phyloP scores from a whole-genome alignment of 2,888 invertebrate species.

The Hirtodrosophila alboralis region DNA sequence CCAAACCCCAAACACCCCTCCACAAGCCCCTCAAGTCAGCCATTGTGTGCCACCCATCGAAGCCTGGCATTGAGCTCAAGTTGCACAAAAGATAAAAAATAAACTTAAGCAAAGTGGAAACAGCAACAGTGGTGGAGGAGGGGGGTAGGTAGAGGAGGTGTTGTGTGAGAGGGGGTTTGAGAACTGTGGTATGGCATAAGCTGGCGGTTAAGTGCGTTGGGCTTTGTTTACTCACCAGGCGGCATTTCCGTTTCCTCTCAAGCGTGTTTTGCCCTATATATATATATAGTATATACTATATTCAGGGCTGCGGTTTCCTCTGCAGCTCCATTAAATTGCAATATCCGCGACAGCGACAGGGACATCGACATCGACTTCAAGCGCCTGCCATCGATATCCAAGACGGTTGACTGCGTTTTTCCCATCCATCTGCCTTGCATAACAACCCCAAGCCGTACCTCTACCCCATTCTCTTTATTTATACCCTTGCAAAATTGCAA shows the following conservation, averaged over 20 bases:
- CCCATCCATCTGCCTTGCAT: background rate
- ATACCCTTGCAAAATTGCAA: no score
- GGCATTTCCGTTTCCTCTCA: constrained; percentile 48
- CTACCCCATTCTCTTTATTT: no score
- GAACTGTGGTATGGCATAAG: constrained; percentile 26
- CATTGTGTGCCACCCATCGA: no score
- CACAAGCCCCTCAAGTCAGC: background rate
- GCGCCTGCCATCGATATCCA: constrained; percentile 51
- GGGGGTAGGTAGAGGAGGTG: background rate
- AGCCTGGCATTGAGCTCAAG: constrained; percentile 40
- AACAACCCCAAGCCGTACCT: no score
- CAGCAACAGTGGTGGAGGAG: background rate
- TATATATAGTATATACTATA: no score
- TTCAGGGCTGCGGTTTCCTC: constrained; percentile 36
- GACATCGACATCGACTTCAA: constrained; percentile 56
- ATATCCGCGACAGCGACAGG: constrained; percentile 70
- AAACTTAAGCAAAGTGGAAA: constrained; percentile 51
- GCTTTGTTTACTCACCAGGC: constrained; percentile 64
- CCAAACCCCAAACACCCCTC: background rate
- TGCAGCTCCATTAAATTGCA: constrained; percentile 72
- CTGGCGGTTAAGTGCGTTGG: constrained; percentile 54
- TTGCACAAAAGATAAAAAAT: constrained; percentile 67
- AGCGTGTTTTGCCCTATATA: constrained; percentile 6
- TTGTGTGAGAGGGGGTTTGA: background rate
- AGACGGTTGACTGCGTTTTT: constrained; percentile 21